Base-by-base conservation (phyloP, 2,113 vertebrate species). In the Cacatua alba region DNA sequence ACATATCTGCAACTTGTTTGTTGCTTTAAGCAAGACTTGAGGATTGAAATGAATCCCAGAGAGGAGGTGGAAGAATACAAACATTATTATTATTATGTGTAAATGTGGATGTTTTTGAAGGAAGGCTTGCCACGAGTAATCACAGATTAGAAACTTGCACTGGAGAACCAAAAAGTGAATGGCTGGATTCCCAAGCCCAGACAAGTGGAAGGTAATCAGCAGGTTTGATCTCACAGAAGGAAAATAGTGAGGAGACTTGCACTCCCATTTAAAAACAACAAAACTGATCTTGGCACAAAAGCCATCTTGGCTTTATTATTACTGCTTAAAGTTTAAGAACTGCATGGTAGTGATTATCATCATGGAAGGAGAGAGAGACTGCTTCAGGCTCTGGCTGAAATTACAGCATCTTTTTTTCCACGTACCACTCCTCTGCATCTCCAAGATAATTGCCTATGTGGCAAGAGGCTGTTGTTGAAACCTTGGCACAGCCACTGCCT, bases 141-240 rank as follows among this genome's bases (percentile, higher is more conserved):
- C 80, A 63, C 51, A 86, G 77, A 53, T 57, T 76, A 86, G 77
- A 84, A 86, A 82, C 49, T 79, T 87, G 65, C 57, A 39, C 35
- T 68, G 88, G 31, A 55, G 59, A 93, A 92, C 25, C 44, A 72
- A 60, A 90, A 93, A 62, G 65, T 60, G 62, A 92, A 88, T 69
- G 90, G 74, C 90, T 92, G 88, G 74, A 82, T 49, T 92, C 83
- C 91, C 88, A 91, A 72, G 90, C 65, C 90, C 77, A 94, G 92
- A 82, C 92, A 95, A 95, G 86, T 75, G 74, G 94, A 95, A 94
- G 67, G 52, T 31, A 95, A 96, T 93, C 94, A 92, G 82, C 83
- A 93, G 80, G 76, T 88, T 95, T 1, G 2, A 93, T 96, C 88
- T 95, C n/a, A 5, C 44, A 52, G 63, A 89, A 95, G 74, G 57